Conservation (phyloP, 2,888 invertebrate genomes). For the Epinotia brunnichana region DNA sequence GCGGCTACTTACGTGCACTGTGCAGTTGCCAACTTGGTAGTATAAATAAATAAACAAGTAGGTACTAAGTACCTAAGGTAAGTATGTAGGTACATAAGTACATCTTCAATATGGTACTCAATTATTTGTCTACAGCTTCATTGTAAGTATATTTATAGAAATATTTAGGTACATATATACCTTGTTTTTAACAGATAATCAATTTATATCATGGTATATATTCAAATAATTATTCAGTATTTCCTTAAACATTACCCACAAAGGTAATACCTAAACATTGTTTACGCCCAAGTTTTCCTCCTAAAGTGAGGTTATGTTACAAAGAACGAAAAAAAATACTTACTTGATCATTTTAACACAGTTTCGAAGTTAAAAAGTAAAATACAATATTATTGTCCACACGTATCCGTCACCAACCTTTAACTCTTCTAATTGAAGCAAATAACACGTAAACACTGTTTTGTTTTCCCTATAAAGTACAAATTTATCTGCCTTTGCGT, state of each 20-base stretch:
- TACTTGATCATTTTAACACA: conserved; percentile 22
- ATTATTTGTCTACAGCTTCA: too few species aligned
- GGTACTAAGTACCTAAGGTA: too few species aligned
- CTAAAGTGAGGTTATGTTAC: conserved; percentile 5
- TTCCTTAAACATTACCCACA: neutral
- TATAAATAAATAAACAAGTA: too few species aligned
- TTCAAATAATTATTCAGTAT: conserved; percentile 1
- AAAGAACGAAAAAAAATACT: neutral
- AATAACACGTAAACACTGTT: conserved; percentile 9
- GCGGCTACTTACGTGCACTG: too few species aligned
- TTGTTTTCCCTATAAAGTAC: conserved; percentile 23
- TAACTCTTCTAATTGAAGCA: conserved; percentile 4
- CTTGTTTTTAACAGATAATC: too few species aligned
- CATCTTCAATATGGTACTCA: too few species aligned
- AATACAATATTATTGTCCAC: conserved; percentile 5
- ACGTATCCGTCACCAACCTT: neutral
- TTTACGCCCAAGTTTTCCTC: neutral
- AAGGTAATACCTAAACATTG: neutral
- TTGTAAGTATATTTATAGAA: too few species aligned
- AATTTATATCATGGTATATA: too few species aligned
- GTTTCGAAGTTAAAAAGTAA: neutral
- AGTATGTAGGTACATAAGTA: too few species aligned
- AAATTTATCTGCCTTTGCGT: neutral
- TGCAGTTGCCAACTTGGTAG: too few species aligned
- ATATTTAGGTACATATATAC: too few species aligned